Evolutionary conservation across 30 jellyfish, hydroid and myxozoan species (phyloP).

Genomic region (Aurelia sp.): DNA sequence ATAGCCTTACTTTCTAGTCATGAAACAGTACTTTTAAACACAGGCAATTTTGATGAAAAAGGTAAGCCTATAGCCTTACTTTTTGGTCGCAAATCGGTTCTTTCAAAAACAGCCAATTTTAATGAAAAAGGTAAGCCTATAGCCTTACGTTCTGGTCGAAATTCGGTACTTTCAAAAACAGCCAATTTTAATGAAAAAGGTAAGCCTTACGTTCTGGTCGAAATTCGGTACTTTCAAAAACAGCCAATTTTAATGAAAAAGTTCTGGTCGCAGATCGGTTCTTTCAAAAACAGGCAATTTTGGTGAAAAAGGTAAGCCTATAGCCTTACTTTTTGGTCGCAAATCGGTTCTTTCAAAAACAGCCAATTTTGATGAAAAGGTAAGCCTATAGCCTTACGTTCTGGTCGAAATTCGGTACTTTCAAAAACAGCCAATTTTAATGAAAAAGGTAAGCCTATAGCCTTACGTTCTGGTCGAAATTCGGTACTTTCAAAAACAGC

Average conservation of each 20-base stretch:
- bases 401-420: background rate
- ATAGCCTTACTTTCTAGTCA: background rate
- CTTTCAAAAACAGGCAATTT: background rate
- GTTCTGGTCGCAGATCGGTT: background rate
- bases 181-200: background rate
- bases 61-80: conserved; percentile 7
- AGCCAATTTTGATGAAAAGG: background rate
- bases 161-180: background rate
- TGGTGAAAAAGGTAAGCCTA: background rate
- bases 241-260: background rate
- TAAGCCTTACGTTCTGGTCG: background rate
- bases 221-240: background rate
- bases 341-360: background rate
- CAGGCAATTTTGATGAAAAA: background rate
- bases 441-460: background rate
- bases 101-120: background rate
- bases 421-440: background rate
- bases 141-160: background rate
- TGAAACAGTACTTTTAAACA: background rate
- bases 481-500: background rate
- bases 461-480: background rate
- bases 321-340: background rate
- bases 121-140: background rate
- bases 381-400: background rate
- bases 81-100: background rate